phyloP scores from a whole-genome alignment of 2,888 invertebrate genomes.

The Ochlodes sylvanus region DNA sequence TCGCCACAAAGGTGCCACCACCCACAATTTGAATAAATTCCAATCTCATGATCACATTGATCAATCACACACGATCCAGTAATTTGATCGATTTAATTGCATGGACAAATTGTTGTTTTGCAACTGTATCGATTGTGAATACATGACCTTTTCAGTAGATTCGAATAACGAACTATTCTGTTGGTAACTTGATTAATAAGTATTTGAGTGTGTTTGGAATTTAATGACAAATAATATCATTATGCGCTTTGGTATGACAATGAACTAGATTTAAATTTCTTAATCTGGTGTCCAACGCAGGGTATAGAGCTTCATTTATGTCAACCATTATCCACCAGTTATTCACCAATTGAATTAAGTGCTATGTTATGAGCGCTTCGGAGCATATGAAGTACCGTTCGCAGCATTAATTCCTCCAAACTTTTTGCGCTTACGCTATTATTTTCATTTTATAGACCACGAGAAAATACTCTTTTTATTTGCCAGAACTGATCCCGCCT shows the following conservation, averaged over 20 bases:
- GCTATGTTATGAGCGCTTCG: too few species aligned
- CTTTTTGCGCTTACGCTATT: too few species aligned
- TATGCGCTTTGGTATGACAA: not conserved
- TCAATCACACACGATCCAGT: slow-evolving; percentile 24
- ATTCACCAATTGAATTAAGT: too few species aligned
- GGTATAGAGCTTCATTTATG: too few species aligned
- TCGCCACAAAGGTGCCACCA: not conserved
- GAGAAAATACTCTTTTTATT: too few species aligned
- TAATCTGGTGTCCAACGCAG: too few species aligned
- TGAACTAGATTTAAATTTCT: not conserved
- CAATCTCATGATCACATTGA: slow-evolving; percentile 17
- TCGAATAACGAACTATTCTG: slow-evolving; percentile 4
- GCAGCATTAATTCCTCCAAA: too few species aligned
- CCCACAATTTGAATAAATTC: slow-evolving; percentile 16
- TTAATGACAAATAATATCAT: not conserved
- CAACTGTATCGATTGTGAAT: slow-evolving; percentile 21
- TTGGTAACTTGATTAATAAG: not conserved
- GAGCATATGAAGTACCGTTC: too few species aligned
- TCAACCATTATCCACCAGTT: too few species aligned
- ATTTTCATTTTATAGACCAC: too few species aligned
- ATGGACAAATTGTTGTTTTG: slow-evolving; percentile 27
- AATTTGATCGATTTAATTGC: slow-evolving; percentile 22
- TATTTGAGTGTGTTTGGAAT: not conserved
- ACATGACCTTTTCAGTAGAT: slow-evolving; percentile 27
- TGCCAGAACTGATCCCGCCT: too few species aligned